Evolutionary conservation across 2,797 vertebrate species (phyloP).

Genomic region (Sternotherus odoratus): DNA sequence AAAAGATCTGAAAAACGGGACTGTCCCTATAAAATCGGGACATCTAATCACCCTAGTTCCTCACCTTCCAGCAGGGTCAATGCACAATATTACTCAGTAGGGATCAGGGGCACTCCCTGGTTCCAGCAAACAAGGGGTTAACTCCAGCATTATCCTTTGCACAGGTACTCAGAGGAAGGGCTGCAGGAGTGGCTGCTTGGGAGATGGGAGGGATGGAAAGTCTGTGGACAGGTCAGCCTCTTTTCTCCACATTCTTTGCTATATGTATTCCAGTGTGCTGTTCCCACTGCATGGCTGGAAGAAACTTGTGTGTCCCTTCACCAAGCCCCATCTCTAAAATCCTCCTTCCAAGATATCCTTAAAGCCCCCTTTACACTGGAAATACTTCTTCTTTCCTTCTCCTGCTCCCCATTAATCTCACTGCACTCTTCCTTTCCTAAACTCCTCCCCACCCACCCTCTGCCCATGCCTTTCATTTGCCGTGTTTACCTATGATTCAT

Average conservation of each 20-base stretch:
- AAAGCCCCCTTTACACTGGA: not conserved
- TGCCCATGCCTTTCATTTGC: not conserved
- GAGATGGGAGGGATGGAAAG: not conserved
- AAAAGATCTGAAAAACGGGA: no score
- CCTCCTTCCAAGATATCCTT: accelerated
- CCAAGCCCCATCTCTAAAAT: not conserved
- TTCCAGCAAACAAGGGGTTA: accelerated
- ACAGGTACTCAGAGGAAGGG: not conserved
- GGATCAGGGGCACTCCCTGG: not conserved
- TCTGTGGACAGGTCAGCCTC: not conserved
- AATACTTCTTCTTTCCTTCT: not conserved
- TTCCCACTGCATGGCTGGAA: not conserved
- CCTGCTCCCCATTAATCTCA: not conserved
- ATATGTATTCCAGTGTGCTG: not conserved
- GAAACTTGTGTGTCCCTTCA: not conserved
- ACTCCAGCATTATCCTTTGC: not conserved
- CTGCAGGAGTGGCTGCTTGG: not conserved
- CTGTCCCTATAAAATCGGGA: no score
- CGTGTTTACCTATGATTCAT: slow-evolving; percentile 14
- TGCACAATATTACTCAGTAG: not conserved
- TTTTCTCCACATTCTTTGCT: not conserved
- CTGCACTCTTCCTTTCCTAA: not conserved
- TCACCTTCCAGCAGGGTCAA: not conserved
- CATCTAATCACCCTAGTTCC: no score
- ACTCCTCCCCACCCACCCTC: not conserved